Percentiles rank a stretch among this genome's conserved stretches.
These are phyloP conservation scores for Sphaerophoria taeniata DNA, from an alignment of 2,888 invertebrate genomes.

Conservation along the genomic window DNA sequence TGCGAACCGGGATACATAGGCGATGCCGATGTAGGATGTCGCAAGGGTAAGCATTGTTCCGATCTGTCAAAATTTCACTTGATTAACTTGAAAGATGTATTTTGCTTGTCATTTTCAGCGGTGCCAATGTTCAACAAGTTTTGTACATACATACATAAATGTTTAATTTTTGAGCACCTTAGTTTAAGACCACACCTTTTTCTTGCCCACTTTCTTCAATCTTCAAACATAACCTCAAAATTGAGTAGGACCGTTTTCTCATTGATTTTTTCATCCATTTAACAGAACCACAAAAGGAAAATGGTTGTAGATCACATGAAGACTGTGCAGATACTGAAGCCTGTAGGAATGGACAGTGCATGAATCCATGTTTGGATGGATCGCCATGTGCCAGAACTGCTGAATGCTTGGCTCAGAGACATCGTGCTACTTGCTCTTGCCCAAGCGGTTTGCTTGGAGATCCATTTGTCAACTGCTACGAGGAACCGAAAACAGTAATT, in stretches of 20 bases:
- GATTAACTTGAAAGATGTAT: constrained; percentile 29
- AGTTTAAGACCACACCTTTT: constrained; percentile 48
- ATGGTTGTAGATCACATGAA: constrained; percentile 88
- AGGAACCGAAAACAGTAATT: constrained; percentile 82
- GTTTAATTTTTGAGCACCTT: constrained; percentile 45
- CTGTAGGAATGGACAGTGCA: constrained; percentile 89
- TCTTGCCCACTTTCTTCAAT: neutral
- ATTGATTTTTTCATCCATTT: neutral
- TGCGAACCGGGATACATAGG: constrained; percentile 92
- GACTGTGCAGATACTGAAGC: constrained; percentile 89
- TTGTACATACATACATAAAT: constrained; percentile 52
- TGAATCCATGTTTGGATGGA: constrained; percentile 88
- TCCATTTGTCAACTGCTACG: constrained; percentile 90
- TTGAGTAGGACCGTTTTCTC: neutral
- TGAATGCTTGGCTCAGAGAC: constrained; percentile 89
- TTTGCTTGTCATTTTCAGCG: constrained; percentile 59
- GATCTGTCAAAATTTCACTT: constrained; percentile 16
- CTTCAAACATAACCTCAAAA: neutral
- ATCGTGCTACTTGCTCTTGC: constrained; percentile 91
- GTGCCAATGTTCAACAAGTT: constrained; percentile 61
- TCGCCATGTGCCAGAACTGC: constrained; percentile 91
- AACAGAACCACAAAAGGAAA: constrained; percentile 81
- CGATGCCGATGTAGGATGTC: constrained; percentile 93
- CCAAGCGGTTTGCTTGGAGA: constrained; percentile 89
- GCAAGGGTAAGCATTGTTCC: constrained; percentile 85